Percentiles rank a stretch among this genome's conserved stretches.
Evolutionary conservation across 2,888 invertebrate genomes (phyloP).

Genomic region (Graphium colonna): DNA sequence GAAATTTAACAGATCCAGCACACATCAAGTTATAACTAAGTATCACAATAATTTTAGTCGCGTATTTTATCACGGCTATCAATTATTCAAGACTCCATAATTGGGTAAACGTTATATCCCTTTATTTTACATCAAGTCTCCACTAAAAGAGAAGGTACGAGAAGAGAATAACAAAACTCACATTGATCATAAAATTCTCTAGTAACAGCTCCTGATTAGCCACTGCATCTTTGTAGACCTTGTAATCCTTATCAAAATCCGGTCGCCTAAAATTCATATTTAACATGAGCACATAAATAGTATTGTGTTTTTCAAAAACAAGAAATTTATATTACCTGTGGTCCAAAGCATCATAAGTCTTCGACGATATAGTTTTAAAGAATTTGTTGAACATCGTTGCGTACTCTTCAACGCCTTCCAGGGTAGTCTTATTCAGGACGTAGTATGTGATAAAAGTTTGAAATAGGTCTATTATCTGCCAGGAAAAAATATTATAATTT

Average conservation of each 20-base stretch:
- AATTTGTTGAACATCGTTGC: constrained; percentile 84
- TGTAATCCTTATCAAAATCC: constrained; percentile 89
- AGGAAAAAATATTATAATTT: too few relatives aligned
- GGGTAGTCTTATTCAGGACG: constrained; percentile 85
- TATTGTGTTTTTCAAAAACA: too few relatives aligned
- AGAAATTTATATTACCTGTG: constrained; percentile 82
- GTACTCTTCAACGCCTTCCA: constrained; percentile 89
- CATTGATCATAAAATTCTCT: constrained; percentile 84
- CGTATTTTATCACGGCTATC: too few relatives aligned
- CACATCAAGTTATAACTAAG: too few relatives aligned
- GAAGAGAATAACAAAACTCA: constrained; percentile 35
- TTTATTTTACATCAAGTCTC: too few relatives aligned
- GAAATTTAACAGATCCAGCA: too few relatives aligned
- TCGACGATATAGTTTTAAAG: constrained; percentile 83
- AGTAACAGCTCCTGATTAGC: constrained; percentile 85
- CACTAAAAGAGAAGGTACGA: too few relatives aligned
- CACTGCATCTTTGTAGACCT: constrained; percentile 84
- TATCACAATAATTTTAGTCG: too few relatives aligned
- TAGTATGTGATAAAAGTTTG: constrained; percentile 86
- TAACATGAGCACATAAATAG: neutral
- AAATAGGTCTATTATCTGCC: constrained; percentile 87
- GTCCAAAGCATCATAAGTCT: constrained; percentile 89
- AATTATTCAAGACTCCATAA: too few relatives aligned
- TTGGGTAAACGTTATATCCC: too few relatives aligned
- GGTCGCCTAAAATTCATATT: constrained; percentile 50